Evolutionary conservation across 2,113 vertebrate species (phyloP).

Genomic region (Pycnonotus jocosus): DNA sequence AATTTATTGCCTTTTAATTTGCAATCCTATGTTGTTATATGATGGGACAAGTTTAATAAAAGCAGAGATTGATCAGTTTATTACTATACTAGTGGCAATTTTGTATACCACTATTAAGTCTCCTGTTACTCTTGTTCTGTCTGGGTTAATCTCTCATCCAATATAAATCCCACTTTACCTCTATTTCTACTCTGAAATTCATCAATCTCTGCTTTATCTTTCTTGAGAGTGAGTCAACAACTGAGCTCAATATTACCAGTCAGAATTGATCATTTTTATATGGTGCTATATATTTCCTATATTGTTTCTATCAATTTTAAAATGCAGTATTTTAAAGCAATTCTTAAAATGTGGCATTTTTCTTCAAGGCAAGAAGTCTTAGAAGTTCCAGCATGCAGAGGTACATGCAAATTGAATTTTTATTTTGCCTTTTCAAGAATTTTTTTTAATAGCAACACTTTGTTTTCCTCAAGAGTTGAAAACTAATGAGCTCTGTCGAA

Average conservation of each 20-base stretch:
- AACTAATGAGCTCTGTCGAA: constrained; percentile 37
- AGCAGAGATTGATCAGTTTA: constrained; percentile 28
- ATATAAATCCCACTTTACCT: constrained; percentile 20
- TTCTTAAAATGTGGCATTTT: not conserved
- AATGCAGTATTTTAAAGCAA: not conserved
- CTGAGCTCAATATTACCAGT: not conserved
- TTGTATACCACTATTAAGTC: constrained; percentile 3
- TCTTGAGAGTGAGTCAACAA: not conserved
- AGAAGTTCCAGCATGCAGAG: not conserved
- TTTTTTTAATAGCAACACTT: not conserved
- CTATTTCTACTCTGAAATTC: not conserved
- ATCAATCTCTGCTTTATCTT: constrained; percentile 39
- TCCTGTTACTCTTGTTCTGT: constrained; percentile 10
- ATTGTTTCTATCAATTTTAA: not conserved
- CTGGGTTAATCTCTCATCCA: constrained; percentile 30
- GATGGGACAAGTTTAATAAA: not conserved
- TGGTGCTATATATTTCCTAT: not conserved
- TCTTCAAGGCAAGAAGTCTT: not conserved
- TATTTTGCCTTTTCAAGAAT: not conserved
- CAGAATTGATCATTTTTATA: constrained; percentile 24
- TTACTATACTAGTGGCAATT: not conserved
- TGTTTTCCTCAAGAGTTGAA: constrained; percentile 7
- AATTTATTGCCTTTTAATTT: constrained; percentile 51
- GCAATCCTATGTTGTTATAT: not conserved
- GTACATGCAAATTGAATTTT: not conserved